Evolutionary conservation across 2,888 invertebrate genomes (phyloP).

Genomic region (Pterobdella sp.): DNA sequence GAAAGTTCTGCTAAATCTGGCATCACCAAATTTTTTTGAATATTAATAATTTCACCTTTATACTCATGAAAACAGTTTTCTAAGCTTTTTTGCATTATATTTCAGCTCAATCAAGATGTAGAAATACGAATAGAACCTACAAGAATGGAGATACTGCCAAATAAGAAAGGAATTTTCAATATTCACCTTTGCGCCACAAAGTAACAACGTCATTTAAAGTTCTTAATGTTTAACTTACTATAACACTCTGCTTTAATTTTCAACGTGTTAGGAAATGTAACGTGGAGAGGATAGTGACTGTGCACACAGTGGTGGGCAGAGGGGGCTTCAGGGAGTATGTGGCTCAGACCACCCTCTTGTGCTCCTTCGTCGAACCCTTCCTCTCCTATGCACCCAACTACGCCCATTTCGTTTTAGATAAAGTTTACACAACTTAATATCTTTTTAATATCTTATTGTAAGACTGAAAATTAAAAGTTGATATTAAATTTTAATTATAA

Average conservation of each 20-base stretch:
- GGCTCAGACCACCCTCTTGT: neutral
- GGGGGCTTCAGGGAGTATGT: constrained; percentile 4
- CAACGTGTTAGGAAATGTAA: neutral
- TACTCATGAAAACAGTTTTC: neutral
- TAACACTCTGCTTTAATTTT: neutral
- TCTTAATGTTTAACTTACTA: no score
- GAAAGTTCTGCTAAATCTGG: neutral
- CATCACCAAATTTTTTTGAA: neutral
- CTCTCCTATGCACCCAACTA: constrained; percentile 11
- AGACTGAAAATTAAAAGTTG: no score
- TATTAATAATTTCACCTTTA: neutral
- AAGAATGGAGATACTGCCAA: neutral
- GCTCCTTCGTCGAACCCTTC: constrained; percentile 1
- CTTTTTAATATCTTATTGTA: no score
- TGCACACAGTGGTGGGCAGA: constrained; percentile 4
- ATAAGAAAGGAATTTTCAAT: neutral
- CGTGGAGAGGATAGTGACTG: neutral
- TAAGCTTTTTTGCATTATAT: neutral
- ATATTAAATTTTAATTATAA: no score
- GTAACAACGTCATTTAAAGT: no score
- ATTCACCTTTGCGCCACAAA: neutral
- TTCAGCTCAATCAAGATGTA: neutral
- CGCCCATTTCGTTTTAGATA: neutral
- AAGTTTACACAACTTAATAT: no score
- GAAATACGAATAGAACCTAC: neutral